Conservation (phyloP, 2,888 invertebrate genomes). For the Melanargia galathea region DNA sequence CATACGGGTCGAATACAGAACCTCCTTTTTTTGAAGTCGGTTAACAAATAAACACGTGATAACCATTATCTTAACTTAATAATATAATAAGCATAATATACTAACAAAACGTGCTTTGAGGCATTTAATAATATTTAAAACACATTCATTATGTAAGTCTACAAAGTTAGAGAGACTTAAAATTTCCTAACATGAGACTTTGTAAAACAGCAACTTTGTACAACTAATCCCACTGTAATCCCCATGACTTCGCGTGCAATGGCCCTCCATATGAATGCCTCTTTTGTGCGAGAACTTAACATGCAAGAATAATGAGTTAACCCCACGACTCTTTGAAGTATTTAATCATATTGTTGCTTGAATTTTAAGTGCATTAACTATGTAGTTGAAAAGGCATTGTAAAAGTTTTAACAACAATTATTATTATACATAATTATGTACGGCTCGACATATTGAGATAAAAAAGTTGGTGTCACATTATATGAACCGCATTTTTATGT, state of each 20-base stretch:
- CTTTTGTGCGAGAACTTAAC: slow-evolving; percentile 28
- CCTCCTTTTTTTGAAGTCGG: too few species aligned
- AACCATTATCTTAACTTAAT: too few species aligned
- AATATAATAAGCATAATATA: too few species aligned
- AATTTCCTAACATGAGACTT: background rate
- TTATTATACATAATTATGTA: background rate
- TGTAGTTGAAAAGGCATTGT: background rate
- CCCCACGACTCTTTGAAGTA: slow-evolving; percentile 3
- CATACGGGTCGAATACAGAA: too few species aligned
- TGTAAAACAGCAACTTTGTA: slow-evolving; percentile 21
- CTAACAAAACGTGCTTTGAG: too few species aligned
- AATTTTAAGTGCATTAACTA: slow-evolving; percentile 4
- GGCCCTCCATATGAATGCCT: slow-evolving; percentile 26
- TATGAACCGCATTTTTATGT: background rate
- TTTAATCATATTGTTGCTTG: slow-evolving; percentile 20
- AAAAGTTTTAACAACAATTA: background rate
- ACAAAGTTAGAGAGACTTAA: background rate
- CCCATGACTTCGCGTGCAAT: slow-evolving; percentile 24
- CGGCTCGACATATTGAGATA: background rate
- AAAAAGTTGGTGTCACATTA: background rate
- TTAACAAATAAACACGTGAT: too few species aligned
- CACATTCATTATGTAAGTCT: too few species aligned
- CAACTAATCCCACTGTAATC: slow-evolving; percentile 30
- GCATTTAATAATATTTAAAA: too few species aligned
- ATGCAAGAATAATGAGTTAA: slow-evolving; percentile 30